Conservation (phyloP, 2,113 vertebrate species). For the Nannobrachium achirus region DNA sequence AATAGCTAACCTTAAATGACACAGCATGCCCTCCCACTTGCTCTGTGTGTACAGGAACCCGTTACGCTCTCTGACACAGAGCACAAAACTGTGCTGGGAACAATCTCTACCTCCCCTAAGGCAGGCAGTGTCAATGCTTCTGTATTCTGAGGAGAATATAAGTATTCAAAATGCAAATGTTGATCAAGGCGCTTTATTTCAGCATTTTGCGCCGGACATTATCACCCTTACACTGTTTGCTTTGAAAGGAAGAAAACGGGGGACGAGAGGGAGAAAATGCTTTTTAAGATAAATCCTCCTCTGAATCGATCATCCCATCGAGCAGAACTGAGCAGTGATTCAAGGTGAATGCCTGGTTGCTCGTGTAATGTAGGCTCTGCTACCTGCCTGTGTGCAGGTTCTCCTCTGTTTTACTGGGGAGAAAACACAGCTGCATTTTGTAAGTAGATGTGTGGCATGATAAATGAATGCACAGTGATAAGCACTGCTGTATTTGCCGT, state of each 20-base stretch:
- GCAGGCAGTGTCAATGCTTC: not conserved
- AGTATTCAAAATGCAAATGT: conserved; percentile 31
- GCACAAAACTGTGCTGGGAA: not conserved
- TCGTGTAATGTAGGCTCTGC: conserved; percentile 37
- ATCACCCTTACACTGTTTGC: no score
- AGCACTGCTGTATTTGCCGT: not conserved
- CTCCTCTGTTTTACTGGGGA: conserved; percentile 38
- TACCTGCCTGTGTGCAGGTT: conserved; percentile 38
- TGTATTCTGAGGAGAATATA: conserved; percentile 1
- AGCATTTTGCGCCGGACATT: not conserved
- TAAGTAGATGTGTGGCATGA: conserved; percentile 34
- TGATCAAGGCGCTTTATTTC: conserved; percentile 46
- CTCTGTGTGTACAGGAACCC: not conserved
- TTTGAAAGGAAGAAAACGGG: not conserved
- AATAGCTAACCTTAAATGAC: not conserved
- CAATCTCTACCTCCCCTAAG: not conserved
- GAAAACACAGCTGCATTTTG: conserved; percentile 29
- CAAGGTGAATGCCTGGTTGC: conserved; percentile 31
- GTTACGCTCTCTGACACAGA: not conserved
- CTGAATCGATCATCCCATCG: conserved; percentile 43
- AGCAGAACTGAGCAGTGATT: conserved; percentile 26
- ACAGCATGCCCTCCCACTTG: conserved; percentile 9
- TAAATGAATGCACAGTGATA: conserved; percentile 22
- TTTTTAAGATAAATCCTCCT: conserved; percentile 40
- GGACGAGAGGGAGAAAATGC: conserved; percentile 14